Evolutionary conservation across 1,140 invertebrate genomes (phyloP).

Genomic region (Plutomurus gul): DNA sequence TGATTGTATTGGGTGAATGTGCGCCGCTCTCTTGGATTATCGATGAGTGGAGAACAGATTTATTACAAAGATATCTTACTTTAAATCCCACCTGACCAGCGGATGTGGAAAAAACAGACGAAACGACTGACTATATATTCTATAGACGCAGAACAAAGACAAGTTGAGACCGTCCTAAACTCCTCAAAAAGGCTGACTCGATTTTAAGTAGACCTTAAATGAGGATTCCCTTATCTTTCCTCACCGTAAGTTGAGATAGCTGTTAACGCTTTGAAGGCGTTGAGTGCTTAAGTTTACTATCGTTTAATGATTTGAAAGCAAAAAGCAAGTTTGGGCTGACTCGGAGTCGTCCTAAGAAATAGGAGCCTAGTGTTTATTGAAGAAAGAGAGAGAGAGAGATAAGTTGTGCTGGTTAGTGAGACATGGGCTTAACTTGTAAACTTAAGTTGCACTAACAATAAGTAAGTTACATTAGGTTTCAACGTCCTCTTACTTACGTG

Average conservation of each 20-base stretch:
- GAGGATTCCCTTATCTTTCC: conserved; percentile 13
- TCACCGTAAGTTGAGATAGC: not conserved
- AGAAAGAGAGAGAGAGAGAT: not conserved
- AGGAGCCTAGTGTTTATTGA: conserved; percentile 22
- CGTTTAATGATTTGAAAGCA: conserved; percentile 31
- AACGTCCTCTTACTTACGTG: not conserved
- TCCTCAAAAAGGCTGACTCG: not conserved
- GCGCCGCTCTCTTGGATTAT: not conserved
- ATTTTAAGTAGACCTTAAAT: not conserved
- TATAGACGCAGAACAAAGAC: not conserved
- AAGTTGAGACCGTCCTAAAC: not conserved
- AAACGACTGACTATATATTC: too few species aligned
- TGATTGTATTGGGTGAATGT: not conserved
- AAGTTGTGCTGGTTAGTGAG: not conserved
- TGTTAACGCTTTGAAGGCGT: conserved; percentile 11
- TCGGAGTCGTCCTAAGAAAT: too few species aligned
- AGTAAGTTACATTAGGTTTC: not conserved
- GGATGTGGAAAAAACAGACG: not conserved
- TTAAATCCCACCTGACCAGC: conserved; percentile 14
- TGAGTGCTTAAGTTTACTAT: conserved; percentile 31
- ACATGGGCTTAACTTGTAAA: conserved; percentile 17
- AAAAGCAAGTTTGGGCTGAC: not conserved
- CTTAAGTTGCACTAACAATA: not conserved
- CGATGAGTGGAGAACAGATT: conserved; percentile 37
- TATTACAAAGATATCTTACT: conserved; percentile 38